These are phyloP conservation scores for Schlechtendalia chinensis DNA, from an alignment of 1,140 invertebrate species.

Conservation along the genomic window DNA sequence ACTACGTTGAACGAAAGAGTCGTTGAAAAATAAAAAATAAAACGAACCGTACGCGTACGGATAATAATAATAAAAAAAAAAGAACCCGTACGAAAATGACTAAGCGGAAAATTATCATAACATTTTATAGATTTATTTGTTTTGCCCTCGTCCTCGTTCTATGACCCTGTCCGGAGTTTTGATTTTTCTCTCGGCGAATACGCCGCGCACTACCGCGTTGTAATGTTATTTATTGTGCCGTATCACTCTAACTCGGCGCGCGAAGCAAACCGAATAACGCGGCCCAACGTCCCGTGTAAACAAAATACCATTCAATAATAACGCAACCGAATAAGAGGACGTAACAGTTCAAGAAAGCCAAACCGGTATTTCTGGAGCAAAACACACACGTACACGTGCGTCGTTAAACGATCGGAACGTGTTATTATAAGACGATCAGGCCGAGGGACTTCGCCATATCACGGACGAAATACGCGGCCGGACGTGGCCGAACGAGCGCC, in stretches of 20 bases:
- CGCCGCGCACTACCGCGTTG: neutral
- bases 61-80: neutral
- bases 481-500: too few relatives aligned
- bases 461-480: too few relatives aligned
- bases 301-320: too few relatives aligned
- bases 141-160: conserved; percentile 15
- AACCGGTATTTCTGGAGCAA: conserved; percentile 46
- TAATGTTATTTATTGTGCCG: neutral
- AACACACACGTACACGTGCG: conserved; percentile 1
- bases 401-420: conserved; percentile 20
- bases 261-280: neutral
- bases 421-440: conserved; percentile 24
- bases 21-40: too few relatives aligned
- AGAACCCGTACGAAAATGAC: conserved; percentile 40
- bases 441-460: too few relatives aligned
- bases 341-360: neutral
- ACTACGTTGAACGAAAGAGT: too few relatives aligned
- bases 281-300: conserved; percentile 35
- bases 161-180: conserved; percentile 12
- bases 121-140: conserved; percentile 46
- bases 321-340: too few relatives aligned
- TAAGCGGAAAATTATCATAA: conserved; percentile 48
- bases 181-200: conserved; percentile 19
- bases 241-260: conserved; percentile 14
- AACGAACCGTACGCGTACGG: too few relatives aligned